phyloP scores from a whole-genome alignment of 1,140 invertebrate genomes.

The roundworm (Caenorhabditis elegans) region WBcel235 BX284605.5:14181001-14181500 shows the following conservation, averaged over 20 bases:
- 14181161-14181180: slow-evolving; percentile 2
- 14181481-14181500: not conserved
- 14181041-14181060: too few species aligned
- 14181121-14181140: too few species aligned
- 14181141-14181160: not conserved
- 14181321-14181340: slow-evolving; percentile 41
- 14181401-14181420: slow-evolving; percentile 48
- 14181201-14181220: too few species aligned
- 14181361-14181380: slow-evolving; percentile 45
- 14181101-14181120: too few species aligned
- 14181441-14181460: not conserved
- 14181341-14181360: slow-evolving; percentile 46
- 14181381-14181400: slow-evolving; percentile 55
- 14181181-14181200: too few species aligned
- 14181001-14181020: too few species aligned
- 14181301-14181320: slow-evolving; percentile 34
- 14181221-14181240: too few species aligned
- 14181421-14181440: too few species aligned
- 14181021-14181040: too few species aligned
- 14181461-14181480: not conserved
- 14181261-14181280: slow-evolving; percentile 49
- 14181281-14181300: not conserved
- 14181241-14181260: too few species aligned
- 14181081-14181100: too few species aligned
- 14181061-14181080: too few species aligned